A percentile compares a stretch with the other conserved stretches of the same genome.
phyloP scores from a whole-genome alignment of 2,113 vertebrate genomes.

The Pica pica region DNA sequence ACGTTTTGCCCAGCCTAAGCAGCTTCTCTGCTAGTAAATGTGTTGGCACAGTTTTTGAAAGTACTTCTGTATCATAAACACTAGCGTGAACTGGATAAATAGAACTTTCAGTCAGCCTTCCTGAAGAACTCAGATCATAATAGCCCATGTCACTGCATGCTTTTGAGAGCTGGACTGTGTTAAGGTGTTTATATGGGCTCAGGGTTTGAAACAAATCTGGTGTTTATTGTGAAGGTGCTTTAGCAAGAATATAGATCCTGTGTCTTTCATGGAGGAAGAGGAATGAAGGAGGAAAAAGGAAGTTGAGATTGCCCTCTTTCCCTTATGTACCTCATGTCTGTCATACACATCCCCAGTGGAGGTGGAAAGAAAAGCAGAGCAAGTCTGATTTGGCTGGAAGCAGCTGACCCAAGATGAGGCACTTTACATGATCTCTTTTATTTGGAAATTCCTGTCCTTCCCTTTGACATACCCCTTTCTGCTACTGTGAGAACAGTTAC shows the following conservation, averaged over 20 bases:
- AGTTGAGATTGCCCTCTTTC: neutral
- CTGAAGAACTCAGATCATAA: neutral
- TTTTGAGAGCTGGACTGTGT: neutral
- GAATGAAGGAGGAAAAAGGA: neutral
- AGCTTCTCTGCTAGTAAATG: neutral
- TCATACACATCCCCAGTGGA: neutral
- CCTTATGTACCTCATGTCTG: neutral
- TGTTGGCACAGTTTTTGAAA: neutral
- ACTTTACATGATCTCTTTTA: neutral
- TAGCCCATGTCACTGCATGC: neutral
- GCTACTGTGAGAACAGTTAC: neutral
- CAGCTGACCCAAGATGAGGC: neutral
- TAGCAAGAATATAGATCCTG: neutral
- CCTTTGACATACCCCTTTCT: neutral
- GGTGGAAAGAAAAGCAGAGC: neutral
- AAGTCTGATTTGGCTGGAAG: neutral
- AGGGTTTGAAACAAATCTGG: neutral
- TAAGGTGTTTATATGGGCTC: neutral
- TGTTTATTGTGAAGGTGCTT: neutral
- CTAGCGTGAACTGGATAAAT: neutral
- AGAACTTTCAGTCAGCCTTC: neutral
- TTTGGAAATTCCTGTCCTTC: neutral
- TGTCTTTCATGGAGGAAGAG: neutral
- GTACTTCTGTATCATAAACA: neutral
- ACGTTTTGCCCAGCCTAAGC: neutral